Percentiles rank a stretch among this genome's conserved stretches.
These are phyloP conservation scores for Glaucopsyche alexis DNA, from an alignment of 2,888 invertebrate species.

Conservation along the genomic window DNA sequence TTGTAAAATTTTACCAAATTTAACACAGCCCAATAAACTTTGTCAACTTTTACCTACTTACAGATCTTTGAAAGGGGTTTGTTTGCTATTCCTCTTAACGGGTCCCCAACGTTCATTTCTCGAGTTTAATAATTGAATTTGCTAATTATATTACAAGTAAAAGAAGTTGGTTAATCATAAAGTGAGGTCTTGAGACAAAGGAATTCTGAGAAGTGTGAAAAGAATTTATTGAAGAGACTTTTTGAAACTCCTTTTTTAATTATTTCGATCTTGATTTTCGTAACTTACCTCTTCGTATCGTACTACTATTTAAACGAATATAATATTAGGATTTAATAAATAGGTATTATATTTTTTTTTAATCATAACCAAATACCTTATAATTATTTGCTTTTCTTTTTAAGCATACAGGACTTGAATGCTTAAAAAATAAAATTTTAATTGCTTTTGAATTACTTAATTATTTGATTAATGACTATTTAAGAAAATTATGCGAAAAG, in stretches of 20 bases:
- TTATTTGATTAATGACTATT: too few species aligned
- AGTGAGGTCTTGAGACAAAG: background rate
- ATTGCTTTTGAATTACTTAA: too few species aligned
- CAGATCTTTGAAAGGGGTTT: slow-evolving; percentile 37
- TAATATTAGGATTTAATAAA: too few species aligned
- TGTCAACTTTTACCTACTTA: slow-evolving; percentile 34
- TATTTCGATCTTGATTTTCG: background rate
- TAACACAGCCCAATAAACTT: slow-evolving; percentile 32
- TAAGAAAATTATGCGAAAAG: too few species aligned
- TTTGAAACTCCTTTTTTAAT: background rate
- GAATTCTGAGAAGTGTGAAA: slow-evolving; percentile 7
- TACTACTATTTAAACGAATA: too few species aligned
- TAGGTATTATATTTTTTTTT: too few species aligned
- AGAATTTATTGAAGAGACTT: background rate
- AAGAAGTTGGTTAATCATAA: slow-evolving; percentile 11
- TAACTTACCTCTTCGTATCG: too few species aligned
- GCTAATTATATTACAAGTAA: slow-evolving; percentile 9
- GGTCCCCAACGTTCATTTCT: slow-evolving; percentile 6
- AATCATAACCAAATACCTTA: too few species aligned
- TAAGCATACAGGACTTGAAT: too few species aligned
- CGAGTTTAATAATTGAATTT: slow-evolving; percentile 26
- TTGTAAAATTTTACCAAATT: slow-evolving; percentile 36
- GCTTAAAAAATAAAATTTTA: too few species aligned
- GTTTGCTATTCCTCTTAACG: slow-evolving; percentile 45
- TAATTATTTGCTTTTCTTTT: too few species aligned